A percentile compares a stretch with the other conserved stretches of the same genome.
These are phyloP conservation scores for Arctia plantaginis DNA, from an alignment of 2,888 invertebrate species.

Conservation along the genomic window DNA sequence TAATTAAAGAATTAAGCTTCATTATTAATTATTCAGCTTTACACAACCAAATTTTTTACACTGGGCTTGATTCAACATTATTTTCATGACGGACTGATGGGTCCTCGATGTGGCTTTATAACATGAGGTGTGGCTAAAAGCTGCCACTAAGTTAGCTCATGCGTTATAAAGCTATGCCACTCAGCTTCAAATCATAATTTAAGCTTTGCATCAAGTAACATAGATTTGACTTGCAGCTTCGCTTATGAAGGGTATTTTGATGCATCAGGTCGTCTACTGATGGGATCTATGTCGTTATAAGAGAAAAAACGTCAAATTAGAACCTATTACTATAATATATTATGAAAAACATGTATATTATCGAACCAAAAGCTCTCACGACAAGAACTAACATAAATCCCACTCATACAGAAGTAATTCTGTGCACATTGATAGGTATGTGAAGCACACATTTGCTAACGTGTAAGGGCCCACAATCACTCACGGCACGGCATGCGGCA, in stretches of 20 bases:
- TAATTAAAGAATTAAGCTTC: conserved; percentile 81
- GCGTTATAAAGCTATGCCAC: conserved; percentile 85
- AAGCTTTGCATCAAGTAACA: conserved; percentile 85
- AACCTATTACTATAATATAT: conserved; percentile 54
- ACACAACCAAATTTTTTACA: conserved; percentile 83
- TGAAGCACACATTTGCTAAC: conserved; percentile 84
- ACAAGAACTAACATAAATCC: conserved; percentile 82
- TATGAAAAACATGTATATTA: conserved; percentile 47
- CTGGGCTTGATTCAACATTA: conserved; percentile 84
- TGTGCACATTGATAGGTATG: conserved; percentile 84
- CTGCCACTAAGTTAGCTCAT: conserved; percentile 64
- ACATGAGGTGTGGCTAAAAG: conserved; percentile 74
- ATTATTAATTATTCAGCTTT: conserved; percentile 83
- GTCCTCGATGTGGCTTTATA: conserved; percentile 83
- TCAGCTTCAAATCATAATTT: conserved; percentile 83
- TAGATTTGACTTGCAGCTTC: conserved; percentile 85
- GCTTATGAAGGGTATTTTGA: conserved; percentile 82
- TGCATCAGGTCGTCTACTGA: conserved; percentile 80
- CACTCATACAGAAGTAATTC: conserved; percentile 82
- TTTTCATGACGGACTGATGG: conserved; percentile 75
- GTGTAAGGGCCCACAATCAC: conserved; percentile 72
- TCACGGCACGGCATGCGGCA: conserved; percentile 52
- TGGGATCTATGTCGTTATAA: conserved; percentile 82
- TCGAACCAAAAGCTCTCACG: conserved; percentile 73
- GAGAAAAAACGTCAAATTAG: conserved; percentile 46